These are phyloP conservation scores for Crypturellus tataupa DNA, from an alignment of 2,797 vertebrate species.

Conservation along the genomic window DNA sequence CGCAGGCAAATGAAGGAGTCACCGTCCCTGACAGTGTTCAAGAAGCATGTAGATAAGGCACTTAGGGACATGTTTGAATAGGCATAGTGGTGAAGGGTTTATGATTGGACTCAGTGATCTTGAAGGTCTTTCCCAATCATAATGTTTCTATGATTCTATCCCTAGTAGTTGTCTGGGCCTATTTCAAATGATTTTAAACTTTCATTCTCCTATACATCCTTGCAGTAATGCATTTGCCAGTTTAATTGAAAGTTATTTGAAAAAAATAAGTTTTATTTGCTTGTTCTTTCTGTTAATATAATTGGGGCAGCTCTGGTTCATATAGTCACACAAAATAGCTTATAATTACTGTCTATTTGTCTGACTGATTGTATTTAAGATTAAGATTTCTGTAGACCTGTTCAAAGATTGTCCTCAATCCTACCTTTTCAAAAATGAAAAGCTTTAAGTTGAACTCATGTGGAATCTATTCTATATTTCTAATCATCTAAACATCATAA, in stretches of 20 bases:
- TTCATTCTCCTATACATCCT: fast-evolving
- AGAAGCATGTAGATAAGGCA: no score
- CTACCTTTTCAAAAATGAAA: background rate
- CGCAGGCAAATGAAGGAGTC: background rate
- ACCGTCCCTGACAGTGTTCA: no score
- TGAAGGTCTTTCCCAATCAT: no score
- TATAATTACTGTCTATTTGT: background rate
- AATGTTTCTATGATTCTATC: no score
- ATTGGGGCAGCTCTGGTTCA: background rate
- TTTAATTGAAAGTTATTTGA: background rate
- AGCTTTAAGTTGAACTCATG: background rate
- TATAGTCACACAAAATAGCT: background rate
- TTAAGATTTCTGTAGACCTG: background rate
- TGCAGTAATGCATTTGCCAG: background rate
- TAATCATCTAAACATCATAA: background rate
- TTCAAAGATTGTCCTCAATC: background rate
- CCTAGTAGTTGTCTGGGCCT: background rate
- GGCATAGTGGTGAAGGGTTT: no score
- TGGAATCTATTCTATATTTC: background rate
- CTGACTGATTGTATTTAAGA: background rate
- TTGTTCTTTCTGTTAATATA: background rate
- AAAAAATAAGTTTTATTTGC: background rate
- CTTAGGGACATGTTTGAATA: no score
- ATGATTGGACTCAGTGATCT: no score
- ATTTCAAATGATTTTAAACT: background rate